phyloP scores from a whole-genome alignment of 2,797 vertebrate genomes.

The Tolypeutes matacus region DNA sequence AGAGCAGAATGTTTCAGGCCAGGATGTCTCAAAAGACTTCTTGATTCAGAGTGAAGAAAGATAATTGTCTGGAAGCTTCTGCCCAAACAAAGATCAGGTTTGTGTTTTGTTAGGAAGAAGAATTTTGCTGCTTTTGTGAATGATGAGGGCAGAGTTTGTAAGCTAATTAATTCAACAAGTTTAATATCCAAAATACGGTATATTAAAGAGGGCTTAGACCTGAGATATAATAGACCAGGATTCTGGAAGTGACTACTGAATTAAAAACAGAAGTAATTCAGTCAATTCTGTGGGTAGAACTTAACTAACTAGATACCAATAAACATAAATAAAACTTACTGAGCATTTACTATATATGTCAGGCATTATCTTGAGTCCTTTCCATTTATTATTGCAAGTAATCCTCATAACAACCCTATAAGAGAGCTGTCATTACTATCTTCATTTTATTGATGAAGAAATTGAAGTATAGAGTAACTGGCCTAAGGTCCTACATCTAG shows the following conservation, averaged over 20 bases:
- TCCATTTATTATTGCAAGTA: conserved; percentile 19
- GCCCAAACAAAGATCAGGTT: not conserved
- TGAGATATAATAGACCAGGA: not conserved
- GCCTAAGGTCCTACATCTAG: not conserved
- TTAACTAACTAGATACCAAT: conserved; percentile 4
- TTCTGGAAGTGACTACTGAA: not conserved
- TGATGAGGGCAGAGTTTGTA: not conserved
- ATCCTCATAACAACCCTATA: not conserved
- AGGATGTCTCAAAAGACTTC: not conserved
- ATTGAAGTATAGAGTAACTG: not conserved
- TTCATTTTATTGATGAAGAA: not conserved
- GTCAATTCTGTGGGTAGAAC: conserved; percentile 27
- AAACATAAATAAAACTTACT: conserved; percentile 5
- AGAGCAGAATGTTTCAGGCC: not conserved
- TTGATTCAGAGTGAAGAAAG: not conserved
- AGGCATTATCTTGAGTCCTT: not conserved
- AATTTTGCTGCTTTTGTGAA: conserved; percentile 3
- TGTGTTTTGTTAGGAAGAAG: not conserved
- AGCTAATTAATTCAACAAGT: not conserved
- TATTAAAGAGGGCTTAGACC: conserved; percentile 12
- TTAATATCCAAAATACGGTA: conserved; percentile 18
- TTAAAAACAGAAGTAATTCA: conserved; percentile 49
- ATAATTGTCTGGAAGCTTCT: not conserved
- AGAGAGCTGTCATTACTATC: not conserved
- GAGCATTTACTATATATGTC: not conserved